phyloP scores from a whole-genome alignment of 1,140 invertebrate genomes.

The Heliothis subflexa region DNA sequence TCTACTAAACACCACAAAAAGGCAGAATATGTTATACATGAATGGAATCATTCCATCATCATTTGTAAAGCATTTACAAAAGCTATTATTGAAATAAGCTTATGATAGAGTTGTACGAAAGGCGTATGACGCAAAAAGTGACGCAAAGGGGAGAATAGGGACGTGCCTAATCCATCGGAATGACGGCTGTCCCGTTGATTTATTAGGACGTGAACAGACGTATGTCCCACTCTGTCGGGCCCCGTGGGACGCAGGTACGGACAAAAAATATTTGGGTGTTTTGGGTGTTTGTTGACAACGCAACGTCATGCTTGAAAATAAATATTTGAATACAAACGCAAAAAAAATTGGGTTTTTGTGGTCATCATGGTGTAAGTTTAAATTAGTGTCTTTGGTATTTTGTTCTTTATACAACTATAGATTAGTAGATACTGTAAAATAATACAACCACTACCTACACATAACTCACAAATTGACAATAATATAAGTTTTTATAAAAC shows the following conservation, averaged over 20 bases:
- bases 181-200: constrained; percentile 65
- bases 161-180: constrained; percentile 52
- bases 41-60: constrained; percentile 36
- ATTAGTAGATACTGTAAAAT: too few species aligned
- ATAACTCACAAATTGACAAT: too few species aligned
- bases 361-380: constrained; percentile 1
- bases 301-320: constrained; percentile 60
- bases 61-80: constrained; percentile 40
- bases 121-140: constrained; percentile 51
- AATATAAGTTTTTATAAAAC: too few species aligned
- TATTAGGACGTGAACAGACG: constrained; percentile 71
- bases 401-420: background rate
- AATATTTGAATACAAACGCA: constrained; percentile 43
- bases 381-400: constrained; percentile 7
- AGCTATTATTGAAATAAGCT: constrained; percentile 30
- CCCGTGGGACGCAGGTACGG: constrained; percentile 60
- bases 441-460: too few species aligned
- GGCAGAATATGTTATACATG: background rate
- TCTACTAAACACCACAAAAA: background rate
- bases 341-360: constrained; percentile 22
- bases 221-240: constrained; percentile 47
- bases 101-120: constrained; percentile 47
- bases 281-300: constrained; percentile 76
- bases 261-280: constrained; percentile 72
- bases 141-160: constrained; percentile 50